phyloP scores from a whole-genome alignment of 2,888 invertebrate genomes.

The Agrochola circellaris region DNA sequence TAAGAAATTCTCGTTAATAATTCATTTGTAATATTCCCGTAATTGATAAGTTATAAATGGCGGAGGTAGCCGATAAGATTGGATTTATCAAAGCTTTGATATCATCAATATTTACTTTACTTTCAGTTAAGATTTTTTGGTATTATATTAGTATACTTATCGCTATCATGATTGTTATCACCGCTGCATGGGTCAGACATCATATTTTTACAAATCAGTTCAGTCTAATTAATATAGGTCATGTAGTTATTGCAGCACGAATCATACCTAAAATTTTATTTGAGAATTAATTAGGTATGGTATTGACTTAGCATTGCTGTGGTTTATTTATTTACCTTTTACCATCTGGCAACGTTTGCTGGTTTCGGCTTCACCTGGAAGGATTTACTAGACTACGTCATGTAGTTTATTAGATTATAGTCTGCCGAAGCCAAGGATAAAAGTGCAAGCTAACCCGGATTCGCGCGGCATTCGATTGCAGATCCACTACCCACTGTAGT shows the following conservation, averaged over 20 bases:
- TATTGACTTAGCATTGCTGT: slow-evolving; percentile 4
- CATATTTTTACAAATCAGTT: slow-evolving; percentile 17
- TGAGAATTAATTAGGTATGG: not conserved
- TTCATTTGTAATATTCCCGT: slow-evolving; percentile 33
- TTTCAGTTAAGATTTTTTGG: slow-evolving; percentile 20
- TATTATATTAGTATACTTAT: slow-evolving; percentile 22
- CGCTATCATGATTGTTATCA: slow-evolving; percentile 32
- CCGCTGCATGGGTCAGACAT: not conserved
- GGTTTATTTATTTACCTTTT: slow-evolving; percentile 14
- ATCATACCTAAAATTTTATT: too few relatives aligned
- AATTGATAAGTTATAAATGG: slow-evolving; percentile 39
- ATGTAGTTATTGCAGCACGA: not conserved
- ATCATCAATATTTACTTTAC: slow-evolving; percentile 30
- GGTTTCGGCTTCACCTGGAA: slow-evolving; percentile 2
- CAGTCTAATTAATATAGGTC: slow-evolving; percentile 31
- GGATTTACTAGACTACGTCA: slow-evolving; percentile 11
- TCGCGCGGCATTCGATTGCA: slow-evolving; percentile 9
- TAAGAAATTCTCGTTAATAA: slow-evolving; percentile 31
- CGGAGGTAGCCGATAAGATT: slow-evolving; percentile 49
- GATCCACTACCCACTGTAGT: slow-evolving; percentile 16
- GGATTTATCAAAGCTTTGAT: slow-evolving; percentile 35
- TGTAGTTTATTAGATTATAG: slow-evolving; percentile 25
- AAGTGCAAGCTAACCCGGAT: slow-evolving; percentile 32
- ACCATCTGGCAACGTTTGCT: not conserved
- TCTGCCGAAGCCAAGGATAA: slow-evolving; percentile 2